Percentiles rank a stretch among this genome's conserved stretches.
phyloP scores from a whole-genome alignment of 2,797 vertebrate genomes.

The Erethizon dorsatum region DNA sequence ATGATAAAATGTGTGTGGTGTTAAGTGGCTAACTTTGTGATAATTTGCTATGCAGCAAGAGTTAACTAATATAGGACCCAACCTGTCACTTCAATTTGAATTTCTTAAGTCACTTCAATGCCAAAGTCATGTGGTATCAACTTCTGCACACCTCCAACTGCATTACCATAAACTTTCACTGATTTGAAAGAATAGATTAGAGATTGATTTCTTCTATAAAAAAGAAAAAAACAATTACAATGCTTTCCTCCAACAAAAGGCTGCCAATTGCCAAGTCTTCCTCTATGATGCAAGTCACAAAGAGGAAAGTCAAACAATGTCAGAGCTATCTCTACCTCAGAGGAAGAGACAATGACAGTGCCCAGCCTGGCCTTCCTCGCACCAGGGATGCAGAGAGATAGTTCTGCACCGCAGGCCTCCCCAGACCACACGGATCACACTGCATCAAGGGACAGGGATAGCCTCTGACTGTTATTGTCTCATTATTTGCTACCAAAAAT shows the following conservation, averaged over 20 bases:
- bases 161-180: conserved; percentile 22
- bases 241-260: conserved; percentile 74
- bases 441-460: neutral
- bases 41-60: neutral
- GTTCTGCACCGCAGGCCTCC: neutral
- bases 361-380: neutral
- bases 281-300: conserved; percentile 49
- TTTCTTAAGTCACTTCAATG: conserved; percentile 47
- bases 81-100: neutral
- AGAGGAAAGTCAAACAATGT: conserved; percentile 33
- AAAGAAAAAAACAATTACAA: conserved; percentile 38
- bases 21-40: neutral
- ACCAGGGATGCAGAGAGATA: neutral
- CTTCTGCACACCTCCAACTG: neutral
- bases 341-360: neutral
- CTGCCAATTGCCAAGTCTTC: conserved; percentile 67
- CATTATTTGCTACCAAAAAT: conserved; percentile 23
- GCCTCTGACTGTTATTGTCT: neutral
- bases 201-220: conserved; percentile 72
- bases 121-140: neutral
- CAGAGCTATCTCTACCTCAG: neutral
- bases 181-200: conserved; percentile 72
- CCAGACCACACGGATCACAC: neutral
- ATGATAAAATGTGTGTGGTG: neutral
- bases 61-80: neutral